These are phyloP conservation scores for Luffia ferchaultella DNA, from an alignment of 2,888 invertebrate species.

Conservation along the genomic window DNA sequence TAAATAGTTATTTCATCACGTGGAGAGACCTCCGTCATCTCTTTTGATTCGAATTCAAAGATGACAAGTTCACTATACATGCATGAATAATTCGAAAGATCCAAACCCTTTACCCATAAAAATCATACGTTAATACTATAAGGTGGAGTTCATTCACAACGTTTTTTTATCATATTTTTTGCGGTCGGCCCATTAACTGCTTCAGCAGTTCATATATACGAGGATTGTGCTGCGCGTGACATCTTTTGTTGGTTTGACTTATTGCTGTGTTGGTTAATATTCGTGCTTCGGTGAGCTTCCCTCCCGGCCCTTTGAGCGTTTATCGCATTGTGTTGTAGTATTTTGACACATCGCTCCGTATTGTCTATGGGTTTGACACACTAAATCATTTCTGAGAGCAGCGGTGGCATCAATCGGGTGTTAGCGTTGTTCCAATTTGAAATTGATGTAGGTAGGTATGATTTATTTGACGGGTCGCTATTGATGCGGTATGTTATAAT, in stretches of 20 bases:
- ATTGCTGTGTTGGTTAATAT: slow-evolving; percentile 36
- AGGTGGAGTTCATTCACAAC: slow-evolving; percentile 33
- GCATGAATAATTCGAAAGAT: slow-evolving; percentile 24
- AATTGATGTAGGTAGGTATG: neutral
- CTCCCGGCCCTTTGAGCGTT: slow-evolving; percentile 26
- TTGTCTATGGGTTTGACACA: slow-evolving; percentile 47
- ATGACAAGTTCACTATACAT: slow-evolving; percentile 26
- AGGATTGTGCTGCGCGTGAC: slow-evolving; percentile 20
- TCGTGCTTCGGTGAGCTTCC: slow-evolving; percentile 19
- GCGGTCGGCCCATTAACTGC: slow-evolving; percentile 44
- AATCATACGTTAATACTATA: slow-evolving; percentile 41
- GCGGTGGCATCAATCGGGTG: neutral
- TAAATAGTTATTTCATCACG: neutral
- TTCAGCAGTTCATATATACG: slow-evolving; percentile 53
- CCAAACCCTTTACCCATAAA: slow-evolving; percentile 33
- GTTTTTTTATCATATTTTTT: neutral
- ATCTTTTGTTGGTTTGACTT: slow-evolving; percentile 33
- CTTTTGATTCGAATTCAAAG: slow-evolving; percentile 1
- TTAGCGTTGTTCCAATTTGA: neutral
- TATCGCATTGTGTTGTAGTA: slow-evolving; percentile 45
- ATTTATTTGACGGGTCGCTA: too few species aligned
- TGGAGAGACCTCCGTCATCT: neutral
- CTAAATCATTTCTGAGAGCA: slow-evolving; percentile 38
- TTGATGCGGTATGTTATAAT: too few species aligned
- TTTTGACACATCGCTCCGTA: slow-evolving; percentile 58